These are phyloP conservation scores for Hemichromis elongatus DNA, from an alignment of 2,113 vertebrate species.

Conservation along the genomic window DNA sequence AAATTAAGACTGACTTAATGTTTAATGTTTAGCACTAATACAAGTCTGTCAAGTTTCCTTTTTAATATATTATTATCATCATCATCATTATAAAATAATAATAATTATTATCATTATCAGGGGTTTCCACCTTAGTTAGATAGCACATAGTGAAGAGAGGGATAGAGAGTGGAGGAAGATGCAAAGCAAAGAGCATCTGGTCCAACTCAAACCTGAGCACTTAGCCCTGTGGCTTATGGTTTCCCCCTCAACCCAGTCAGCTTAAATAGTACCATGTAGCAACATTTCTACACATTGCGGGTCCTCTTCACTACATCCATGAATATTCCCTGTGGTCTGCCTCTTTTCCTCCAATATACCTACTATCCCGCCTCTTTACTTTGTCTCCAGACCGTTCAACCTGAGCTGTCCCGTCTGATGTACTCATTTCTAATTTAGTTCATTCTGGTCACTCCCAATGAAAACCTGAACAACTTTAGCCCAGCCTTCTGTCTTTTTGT, in stretches of 20 bases:
- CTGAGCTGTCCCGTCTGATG: neutral
- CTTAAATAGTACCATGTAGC: neutral
- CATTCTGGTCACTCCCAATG: neutral
- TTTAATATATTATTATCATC: neutral
- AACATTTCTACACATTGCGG: neutral
- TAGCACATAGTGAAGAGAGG: neutral
- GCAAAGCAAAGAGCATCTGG: neutral
- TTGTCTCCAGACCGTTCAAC: neutral
- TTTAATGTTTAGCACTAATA: neutral
- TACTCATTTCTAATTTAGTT: neutral
- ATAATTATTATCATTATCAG: neutral
- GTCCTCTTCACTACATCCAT: neutral
- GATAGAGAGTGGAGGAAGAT: neutral
- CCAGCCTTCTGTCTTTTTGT: fast-evolving
- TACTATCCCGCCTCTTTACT: fast-evolving
- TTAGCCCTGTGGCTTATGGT: neutral
- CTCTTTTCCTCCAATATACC: neutral
- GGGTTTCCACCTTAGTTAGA: neutral
- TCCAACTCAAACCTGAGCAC: neutral
- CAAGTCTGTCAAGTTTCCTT: neutral
- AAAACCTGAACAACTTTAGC: fast-evolving
- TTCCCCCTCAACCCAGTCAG: fast-evolving
- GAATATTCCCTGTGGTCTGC: neutral
- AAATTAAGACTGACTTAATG: neutral
- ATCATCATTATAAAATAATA: neutral